Base-by-base conservation (phyloP, 2,797 vertebrate species). In the Perodicticus potto region DNA sequence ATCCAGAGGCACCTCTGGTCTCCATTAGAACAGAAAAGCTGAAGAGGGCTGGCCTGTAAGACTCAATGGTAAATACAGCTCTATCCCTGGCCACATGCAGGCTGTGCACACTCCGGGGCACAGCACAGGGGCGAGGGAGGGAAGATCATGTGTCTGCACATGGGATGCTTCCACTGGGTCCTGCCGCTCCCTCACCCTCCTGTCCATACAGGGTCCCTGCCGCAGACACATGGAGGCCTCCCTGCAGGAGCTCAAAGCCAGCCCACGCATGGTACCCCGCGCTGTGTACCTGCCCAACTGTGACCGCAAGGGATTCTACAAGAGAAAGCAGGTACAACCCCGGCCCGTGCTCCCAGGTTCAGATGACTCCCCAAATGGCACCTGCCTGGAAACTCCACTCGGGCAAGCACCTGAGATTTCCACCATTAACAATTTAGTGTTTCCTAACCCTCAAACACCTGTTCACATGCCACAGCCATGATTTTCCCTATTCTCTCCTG, bases 221-320 rank as follows among this genome's bases (percentile, higher is more conserved):
- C 99, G 99, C 97, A 99, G 99, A 97, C 99, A 99, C 97, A 99
- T 99, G 98, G 99, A 99, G 29, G 99, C 99, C 0, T 99, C 99
- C 81, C 99, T 99, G 98, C 99, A 99, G 98, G 99, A 99, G 94
- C 99, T 99, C 98, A 99, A 99, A 98, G 99, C 99, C 94, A 99
- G 99, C 69, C 99, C 99, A 80, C 99, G 99, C 67, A 98, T 99
- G 96, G 99, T 99, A 95, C 99, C 99, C 55, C 98, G 98, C 0
- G 99, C 99, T 0, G 98, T 99, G 95, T 99, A 99, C 96, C 99
- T 99, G 95, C 99, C 99, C 97, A 99, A 99, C 98, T 99, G 99
- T 1, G 99, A 99, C 98, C 99, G 99, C 94, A 99, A 99, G 97
- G 99, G 99, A 59, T 99, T 99, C 98, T 99, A 99, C 98, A 99